A percentile compares a stretch with the other conserved stretches of the same genome.
phyloP scores from a whole-genome alignment of 2,113 vertebrate species.

The Neolamprologus hecqui region DNA sequence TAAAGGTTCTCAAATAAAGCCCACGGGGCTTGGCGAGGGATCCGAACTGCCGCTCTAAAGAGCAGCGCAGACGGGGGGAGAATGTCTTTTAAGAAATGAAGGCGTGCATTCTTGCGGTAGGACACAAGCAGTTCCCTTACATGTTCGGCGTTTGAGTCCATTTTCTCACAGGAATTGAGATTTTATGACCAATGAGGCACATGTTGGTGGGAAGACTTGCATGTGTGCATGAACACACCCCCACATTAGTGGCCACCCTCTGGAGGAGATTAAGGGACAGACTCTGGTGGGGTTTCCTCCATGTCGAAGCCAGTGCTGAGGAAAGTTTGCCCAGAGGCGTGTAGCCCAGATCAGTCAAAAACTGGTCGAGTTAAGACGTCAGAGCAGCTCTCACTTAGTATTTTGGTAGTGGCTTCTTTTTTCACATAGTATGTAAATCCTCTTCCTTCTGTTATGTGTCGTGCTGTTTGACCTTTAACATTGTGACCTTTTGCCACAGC shows the following conservation, averaged over 20 bases:
- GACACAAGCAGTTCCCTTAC: constrained; percentile 68
- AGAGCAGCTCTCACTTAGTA: not conserved
- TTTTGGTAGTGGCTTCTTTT: not conserved
- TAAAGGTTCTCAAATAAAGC: constrained; percentile 67
- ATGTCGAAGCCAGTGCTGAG: not conserved
- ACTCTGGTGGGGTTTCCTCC: constrained; percentile 34
- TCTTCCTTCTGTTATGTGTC: not conserved
- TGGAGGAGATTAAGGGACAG: constrained; percentile 38
- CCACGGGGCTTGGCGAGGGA: constrained; percentile 61
- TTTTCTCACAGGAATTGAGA: constrained; percentile 65
- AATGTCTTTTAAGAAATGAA: constrained; percentile 61
- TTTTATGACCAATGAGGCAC: constrained; percentile 62
- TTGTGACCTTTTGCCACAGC: constrained; percentile 11
- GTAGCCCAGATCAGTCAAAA: not conserved
- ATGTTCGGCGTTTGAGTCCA: constrained; percentile 66
- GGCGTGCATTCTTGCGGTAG: constrained; percentile 68
- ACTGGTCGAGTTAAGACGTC: not conserved
- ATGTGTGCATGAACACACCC: not conserved
- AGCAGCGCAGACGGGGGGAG: constrained; percentile 30
- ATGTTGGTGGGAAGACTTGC: constrained; percentile 45
- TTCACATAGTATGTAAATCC: not conserved
- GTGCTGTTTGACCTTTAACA: constrained; percentile 28
- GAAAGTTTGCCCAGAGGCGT: not conserved
- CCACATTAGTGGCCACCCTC: constrained; percentile 21
- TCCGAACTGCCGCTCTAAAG: constrained; percentile 49